phyloP scores from a whole-genome alignment of 1,140 invertebrate species.

The Eumeta japonica region DNA sequence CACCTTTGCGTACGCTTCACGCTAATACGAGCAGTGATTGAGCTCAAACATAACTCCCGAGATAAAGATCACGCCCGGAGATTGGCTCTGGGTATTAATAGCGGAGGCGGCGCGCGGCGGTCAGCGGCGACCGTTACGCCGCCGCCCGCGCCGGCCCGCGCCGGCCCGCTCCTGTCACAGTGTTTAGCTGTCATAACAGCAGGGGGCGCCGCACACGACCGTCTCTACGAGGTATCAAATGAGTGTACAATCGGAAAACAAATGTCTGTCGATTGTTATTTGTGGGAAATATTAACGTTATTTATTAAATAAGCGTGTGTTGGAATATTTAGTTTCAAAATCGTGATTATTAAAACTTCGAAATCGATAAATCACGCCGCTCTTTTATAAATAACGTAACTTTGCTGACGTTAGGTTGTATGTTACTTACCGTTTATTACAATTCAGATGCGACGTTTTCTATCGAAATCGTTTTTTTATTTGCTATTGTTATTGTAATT shows the following conservation, averaged over 20 bases:
- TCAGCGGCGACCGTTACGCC: neutral
- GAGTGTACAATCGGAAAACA: neutral
- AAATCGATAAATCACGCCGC: neutral
- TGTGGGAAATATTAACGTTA: neutral
- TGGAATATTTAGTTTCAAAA: neutral
- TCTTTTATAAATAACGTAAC: neutral
- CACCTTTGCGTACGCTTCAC: too few relatives aligned
- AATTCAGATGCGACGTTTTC: neutral
- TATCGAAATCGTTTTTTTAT: neutral
- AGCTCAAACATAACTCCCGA: conserved; percentile 20
- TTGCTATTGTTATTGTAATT: neutral
- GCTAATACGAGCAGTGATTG: conserved; percentile 21
- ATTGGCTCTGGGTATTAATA: conserved; percentile 12
- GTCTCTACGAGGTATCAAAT: too few relatives aligned
- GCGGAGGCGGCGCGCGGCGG: neutral
- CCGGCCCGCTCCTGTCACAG: neutral
- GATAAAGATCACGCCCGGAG: conserved; percentile 19
- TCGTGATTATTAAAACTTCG: neutral
- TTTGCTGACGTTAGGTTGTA: too few relatives aligned
- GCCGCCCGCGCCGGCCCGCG: neutral
- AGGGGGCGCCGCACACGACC: neutral
- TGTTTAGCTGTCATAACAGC: neutral
- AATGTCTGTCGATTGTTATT: neutral
- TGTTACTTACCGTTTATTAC: neutral
- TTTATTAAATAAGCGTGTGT: neutral